A percentile compares a stretch with the other conserved stretches of the same genome.
Evolutionary conservation across 2,888 invertebrate species (phyloP).

Genomic region (Pristionchus exspectatus): DNA sequence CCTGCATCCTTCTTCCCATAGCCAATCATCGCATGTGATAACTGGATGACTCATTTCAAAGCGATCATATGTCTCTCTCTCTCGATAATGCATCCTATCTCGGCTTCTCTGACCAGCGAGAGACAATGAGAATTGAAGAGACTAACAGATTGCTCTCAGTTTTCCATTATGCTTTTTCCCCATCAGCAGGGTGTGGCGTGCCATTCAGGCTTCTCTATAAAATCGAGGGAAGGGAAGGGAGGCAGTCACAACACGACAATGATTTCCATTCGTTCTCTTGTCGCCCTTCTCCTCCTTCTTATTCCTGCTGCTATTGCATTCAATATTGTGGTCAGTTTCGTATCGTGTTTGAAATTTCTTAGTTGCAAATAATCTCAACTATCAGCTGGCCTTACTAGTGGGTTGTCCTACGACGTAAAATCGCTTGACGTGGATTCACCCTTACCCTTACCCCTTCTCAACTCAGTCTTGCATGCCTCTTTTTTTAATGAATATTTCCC

Average conservation of each 20-base stretch:
- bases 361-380: neutral
- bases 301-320: neutral
- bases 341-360: neutral
- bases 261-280: neutral
- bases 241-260: neutral
- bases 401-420: no score
- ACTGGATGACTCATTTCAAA: neutral
- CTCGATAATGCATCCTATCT: no score
- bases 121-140: no score
- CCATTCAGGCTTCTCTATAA: slow-evolving; percentile 1
- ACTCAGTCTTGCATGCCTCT: neutral
- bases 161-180: slow-evolving; percentile 35
- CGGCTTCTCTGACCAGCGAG: no score
- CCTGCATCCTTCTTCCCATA: neutral
- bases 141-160: neutral
- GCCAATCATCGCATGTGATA: neutral
- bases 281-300: slow-evolving; percentile 5
- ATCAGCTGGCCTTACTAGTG: no score
- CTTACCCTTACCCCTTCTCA: neutral
- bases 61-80: no score
- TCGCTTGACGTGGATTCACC: no score
- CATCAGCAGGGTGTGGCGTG: neutral
- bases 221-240: neutral
- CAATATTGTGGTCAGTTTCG: neutral
- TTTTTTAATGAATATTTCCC: neutral